Base-by-base conservation (phyloP, 2,888 invertebrate species). In the Sisyra terminalis region DNA sequence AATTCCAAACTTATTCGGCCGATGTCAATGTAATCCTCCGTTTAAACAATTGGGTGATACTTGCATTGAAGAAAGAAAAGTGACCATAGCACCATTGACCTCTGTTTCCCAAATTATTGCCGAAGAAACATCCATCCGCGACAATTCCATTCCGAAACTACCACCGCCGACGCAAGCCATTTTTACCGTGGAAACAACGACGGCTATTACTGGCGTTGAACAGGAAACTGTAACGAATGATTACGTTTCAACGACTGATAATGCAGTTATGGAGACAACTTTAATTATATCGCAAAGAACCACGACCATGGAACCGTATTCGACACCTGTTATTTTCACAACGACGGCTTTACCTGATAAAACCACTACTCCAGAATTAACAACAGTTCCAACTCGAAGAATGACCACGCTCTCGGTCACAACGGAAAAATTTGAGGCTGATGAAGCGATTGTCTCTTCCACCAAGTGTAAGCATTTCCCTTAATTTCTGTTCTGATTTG, bases 1-100 rank as follows among this genome's bases (percentile, higher is more conserved):
- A 41, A 87, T 92, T 50, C 86, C 87, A 18, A 85, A 88, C 59
- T 71, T 90, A 9, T 88, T 89, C 57, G 90, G 90, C 39, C 74
- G 86, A 54, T 92, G 90, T 55, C 78, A 82, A 46, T 90, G 90
- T 57, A 78, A 79, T 50, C 60, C 74, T 8, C 75, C 75, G 32
- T 70, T 72, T 50, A 69, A 70, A 46, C 77, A 77, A 63, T 63
- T 68, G 16, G 76, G 75, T 11, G 77, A 78, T 49, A 70, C 69
- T 48, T 80, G 80, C 62, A 58, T 78, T 43, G 53, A 69, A 56
- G 57, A 59, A 44, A 48, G 67, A 59, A 53, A 61, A 53, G 50
- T 63, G 54, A 30, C 34, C 8, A 14, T n/a, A 32, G 13, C 40
- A n/a, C 50, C 52, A 35, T 43, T 45, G 34, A 16, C 40, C 39